These are phyloP conservation scores for Amaurobius ferox DNA, from an alignment of 2,888 invertebrate genomes.

Conservation along the genomic window DNA sequence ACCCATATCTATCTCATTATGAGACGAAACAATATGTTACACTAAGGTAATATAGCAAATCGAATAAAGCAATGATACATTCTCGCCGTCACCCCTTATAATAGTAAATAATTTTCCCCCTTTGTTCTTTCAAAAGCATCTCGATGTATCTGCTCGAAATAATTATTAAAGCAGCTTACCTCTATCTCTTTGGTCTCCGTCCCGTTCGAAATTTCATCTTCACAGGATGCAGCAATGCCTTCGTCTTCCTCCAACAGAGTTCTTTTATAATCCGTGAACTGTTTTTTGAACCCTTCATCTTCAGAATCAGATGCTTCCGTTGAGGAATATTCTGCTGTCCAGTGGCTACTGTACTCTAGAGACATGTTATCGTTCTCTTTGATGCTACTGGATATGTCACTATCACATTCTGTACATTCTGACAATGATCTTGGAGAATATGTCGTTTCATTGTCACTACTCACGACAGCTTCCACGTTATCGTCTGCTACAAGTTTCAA, in stretches of 20 bases:
- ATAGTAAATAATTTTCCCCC: too few relatives aligned
- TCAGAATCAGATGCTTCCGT: slow-evolving; percentile 36
- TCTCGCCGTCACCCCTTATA: too few relatives aligned
- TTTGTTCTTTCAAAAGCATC: too few relatives aligned
- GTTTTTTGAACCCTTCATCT: slow-evolving; percentile 40
- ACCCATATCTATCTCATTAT: too few relatives aligned
- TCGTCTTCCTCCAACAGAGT: slow-evolving; percentile 45
- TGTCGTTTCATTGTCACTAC: slow-evolving; percentile 42
- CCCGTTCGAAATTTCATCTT: slow-evolving; percentile 25
- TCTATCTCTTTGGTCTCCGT: background rate
- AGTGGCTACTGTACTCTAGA: slow-evolving; percentile 54
- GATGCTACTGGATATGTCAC: slow-evolving; percentile 27
- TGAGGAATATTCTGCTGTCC: slow-evolving; percentile 37
- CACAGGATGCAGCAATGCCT: slow-evolving; percentile 43
- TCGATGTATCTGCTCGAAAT: too few relatives aligned
- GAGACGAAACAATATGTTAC: too few relatives aligned
- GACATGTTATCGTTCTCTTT: slow-evolving; percentile 49
- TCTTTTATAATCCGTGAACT: slow-evolving; percentile 33
- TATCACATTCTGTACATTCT: background rate
- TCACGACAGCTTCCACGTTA: background rate
- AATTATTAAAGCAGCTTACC: too few relatives aligned
- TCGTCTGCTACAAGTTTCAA: background rate
- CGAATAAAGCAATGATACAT: too few relatives aligned
- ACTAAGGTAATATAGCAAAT: too few relatives aligned
- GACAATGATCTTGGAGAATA: slow-evolving; percentile 19